Base-by-base conservation (phyloP, 2,888 invertebrate genomes). In the Tetheella fluctuosa region DNA sequence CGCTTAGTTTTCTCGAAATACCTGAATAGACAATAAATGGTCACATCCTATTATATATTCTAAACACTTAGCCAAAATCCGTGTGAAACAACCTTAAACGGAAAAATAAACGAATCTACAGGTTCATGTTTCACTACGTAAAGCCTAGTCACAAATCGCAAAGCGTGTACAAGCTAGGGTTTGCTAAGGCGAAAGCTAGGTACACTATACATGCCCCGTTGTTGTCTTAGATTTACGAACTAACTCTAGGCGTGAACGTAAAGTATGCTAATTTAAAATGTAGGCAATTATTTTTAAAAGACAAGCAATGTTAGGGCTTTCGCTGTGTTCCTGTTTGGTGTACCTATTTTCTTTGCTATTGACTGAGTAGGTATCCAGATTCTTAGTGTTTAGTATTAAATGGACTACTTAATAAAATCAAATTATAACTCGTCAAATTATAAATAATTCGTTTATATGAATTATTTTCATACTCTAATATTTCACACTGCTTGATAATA, bases 181-280 rank as follows among this genome's bases (percentile, higher is more conserved):
- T 48, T 48, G 48, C 17, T 3, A 20, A 20, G 48, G 48, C 48
- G 48, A 48, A 48, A 48, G 48, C 48, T 48, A n/a, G n/a, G n/a
- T n/a, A n/a, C n/a, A n/a, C 48, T 20, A 20, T 48, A 20, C 48
- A 48, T 6, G 48, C 48, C 48, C 2, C 48, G 48, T 48, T 48
- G 48, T 48, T 48, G 48, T 48, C 48, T 48, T 48, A 48, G 48
- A 48, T 48, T 48, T 48, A 48, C 48, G n/a, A 48, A 48, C 48
- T 48, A 48, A n/a, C 5, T n/a, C 20, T 10, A 20, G 48, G 48
- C 48, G 48, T 48, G 48, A 48, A 48, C 48, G 20, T 20, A 48
- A 48, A 48, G 20, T 48, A 48, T 48, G 48, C 48, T 48, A 48
- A 48, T 48, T 48, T 48, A 48, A 48, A 48, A 48, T 48, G 48